Evolutionary conservation across 1,140 invertebrate genomes (phyloP).

Genomic region (Solenopsis fugax): DNA sequence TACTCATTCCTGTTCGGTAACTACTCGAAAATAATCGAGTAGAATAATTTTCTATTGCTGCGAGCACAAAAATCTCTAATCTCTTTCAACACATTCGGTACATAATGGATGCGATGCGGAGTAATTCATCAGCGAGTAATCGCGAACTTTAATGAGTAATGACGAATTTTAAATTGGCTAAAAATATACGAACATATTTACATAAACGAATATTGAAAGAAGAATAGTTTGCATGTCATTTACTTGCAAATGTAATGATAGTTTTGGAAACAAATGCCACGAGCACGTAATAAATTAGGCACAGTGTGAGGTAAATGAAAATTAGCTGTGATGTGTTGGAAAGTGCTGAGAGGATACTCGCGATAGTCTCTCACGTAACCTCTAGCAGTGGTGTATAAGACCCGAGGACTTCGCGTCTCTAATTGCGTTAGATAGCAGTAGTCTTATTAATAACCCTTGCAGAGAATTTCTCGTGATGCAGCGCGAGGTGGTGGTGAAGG

Average conservation of each 20-base stretch:
- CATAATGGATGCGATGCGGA: background rate
- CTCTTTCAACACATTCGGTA: background rate
- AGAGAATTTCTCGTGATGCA: conserved; percentile 46
- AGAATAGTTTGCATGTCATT: conserved; percentile 11
- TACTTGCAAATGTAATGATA: background rate
- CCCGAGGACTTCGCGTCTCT: conserved; percentile 78
- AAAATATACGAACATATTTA: background rate
- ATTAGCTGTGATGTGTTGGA: background rate
- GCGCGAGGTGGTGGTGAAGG: conserved; percentile 37
- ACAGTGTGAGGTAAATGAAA: conserved; percentile 4
- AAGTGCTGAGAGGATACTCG: conserved; percentile 30
- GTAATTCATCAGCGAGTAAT: background rate
- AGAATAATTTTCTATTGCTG: conserved; percentile 19
- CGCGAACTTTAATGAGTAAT: background rate
- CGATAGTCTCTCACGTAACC: conserved; percentile 79
- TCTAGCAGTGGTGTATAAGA: conserved; percentile 67
- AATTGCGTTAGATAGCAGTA: conserved; percentile 86
- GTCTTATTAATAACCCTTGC: conserved; percentile 85
- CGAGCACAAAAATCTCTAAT: conserved; percentile 10
- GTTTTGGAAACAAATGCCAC: background rate
- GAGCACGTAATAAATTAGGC: conserved; percentile 60
- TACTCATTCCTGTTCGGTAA: background rate
- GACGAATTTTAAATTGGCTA: background rate
- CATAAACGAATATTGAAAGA: background rate
- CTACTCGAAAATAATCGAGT: conserved; percentile 13